These are phyloP conservation scores for Chitala chitala DNA, from an alignment of 2,113 vertebrate species.

Conservation along the genomic window DNA sequence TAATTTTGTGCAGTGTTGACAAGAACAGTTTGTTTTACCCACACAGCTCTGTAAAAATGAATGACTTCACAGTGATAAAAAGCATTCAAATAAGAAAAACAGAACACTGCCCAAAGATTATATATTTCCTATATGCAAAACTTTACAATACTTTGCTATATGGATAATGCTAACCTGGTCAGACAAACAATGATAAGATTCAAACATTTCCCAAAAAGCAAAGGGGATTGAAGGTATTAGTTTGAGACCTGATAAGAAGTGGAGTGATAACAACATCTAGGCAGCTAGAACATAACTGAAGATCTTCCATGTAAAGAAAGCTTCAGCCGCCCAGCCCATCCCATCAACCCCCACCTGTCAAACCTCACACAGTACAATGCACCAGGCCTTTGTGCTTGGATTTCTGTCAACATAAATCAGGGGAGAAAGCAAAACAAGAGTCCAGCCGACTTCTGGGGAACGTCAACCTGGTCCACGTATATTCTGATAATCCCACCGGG, in stretches of 20 bases:
- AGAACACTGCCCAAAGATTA: conserved; percentile 1
- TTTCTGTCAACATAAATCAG: conserved; percentile 1
- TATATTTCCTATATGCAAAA: too few relatives aligned
- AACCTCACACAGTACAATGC: neutral
- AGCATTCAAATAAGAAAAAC: neutral
- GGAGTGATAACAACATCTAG: neutral
- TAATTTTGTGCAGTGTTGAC: neutral
- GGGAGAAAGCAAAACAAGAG: neutral
- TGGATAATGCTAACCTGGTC: neutral
- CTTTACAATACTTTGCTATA: neutral
- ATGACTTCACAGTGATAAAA: neutral
- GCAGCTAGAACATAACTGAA: neutral
- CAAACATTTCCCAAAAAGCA: neutral
- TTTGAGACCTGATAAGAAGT: neutral
- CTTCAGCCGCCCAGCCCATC: neutral
- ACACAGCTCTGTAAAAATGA: neutral
- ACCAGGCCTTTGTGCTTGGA: neutral
- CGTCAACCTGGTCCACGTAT: neutral
- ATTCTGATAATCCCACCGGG: neutral
- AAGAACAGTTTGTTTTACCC: neutral
- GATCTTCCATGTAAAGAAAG: neutral
- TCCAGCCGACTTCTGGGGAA: neutral
- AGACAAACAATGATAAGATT: neutral
- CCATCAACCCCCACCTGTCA: neutral
- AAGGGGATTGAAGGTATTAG: neutral